Evolutionary conservation across 2,113 vertebrate species (phyloP), one percentile per base, ranked within the genome.

Genomic region (Pyxicephalus adspersus): DNA sequence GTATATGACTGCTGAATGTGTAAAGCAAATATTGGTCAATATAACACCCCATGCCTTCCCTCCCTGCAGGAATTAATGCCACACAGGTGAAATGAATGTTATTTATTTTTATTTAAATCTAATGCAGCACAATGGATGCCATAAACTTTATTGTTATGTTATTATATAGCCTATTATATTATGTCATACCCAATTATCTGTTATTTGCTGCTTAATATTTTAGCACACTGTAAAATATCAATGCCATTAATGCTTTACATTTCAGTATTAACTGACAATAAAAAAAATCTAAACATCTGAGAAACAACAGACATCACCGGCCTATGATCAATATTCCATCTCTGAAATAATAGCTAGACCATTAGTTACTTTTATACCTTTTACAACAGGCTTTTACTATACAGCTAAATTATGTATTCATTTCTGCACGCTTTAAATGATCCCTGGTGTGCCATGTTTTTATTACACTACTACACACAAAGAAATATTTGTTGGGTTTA

Each of bases 291-390:
- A 61, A 61, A 61, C 70, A 52, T 80, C 83, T 34, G 83, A 71
- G 79, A 81, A 80, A 54, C 55, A 80, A 15, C 51, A 61, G 26
- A 61, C 55, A 25, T 86, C 74, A 83, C 68, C 80, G 29, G 68
- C 60, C 50, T 71, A 34, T 58, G 77, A 86, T 87, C 81, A 82
- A 84, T 88, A 86, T 85, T 80, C 75, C 67, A 83, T 86, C 67
- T 79, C 81, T 83, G 78, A 52, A 84, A 86, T 80, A 81, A 64
- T 81, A 87, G 86, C 84, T 77, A 83, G 80, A 71, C 67, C 2
- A 28, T 74, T 72, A 79, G 83, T 83, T 86, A 85, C 84, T 86
- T 88, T 89, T 85, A 85, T 68, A 77, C 76, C 86, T 86, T 83
- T 84, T 86, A 85, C 83, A 84, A 86, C 64, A 75, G 74, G 64